Percentiles rank a stretch among this genome's conserved stretches.
Evolutionary conservation across 2,113 vertebrate species (phyloP).

Genomic region (Pongo abelii): DNA sequence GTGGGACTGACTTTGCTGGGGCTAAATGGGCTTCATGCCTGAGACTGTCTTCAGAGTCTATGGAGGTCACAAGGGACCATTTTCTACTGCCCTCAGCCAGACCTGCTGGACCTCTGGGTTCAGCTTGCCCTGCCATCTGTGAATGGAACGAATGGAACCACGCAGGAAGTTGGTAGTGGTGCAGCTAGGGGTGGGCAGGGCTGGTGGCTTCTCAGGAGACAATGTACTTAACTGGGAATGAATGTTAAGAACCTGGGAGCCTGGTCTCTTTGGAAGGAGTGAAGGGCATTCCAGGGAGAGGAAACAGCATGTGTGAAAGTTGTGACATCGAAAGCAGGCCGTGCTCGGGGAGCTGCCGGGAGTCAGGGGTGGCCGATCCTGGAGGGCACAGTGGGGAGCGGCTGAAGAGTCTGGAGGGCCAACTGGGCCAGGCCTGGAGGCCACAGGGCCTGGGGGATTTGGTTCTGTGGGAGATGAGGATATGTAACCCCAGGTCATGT

Average conservation of each 20-base stretch:
- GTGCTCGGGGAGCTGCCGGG: fast-evolving
- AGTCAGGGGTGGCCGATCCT: background rate
- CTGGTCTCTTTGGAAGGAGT: background rate
- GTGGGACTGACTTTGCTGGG: background rate
- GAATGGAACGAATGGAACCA: background rate
- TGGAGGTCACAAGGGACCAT: background rate
- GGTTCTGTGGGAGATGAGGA: background rate
- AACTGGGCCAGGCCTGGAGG: background rate
- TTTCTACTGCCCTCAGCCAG: background rate
- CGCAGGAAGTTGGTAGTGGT: background rate
- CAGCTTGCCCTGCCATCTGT: background rate
- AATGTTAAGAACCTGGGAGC: background rate
- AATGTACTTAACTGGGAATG: background rate
- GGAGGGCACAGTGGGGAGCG: fast-evolving
- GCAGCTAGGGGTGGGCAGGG: too few relatives aligned
- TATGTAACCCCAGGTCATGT: fast-evolving
- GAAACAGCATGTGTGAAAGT: background rate
- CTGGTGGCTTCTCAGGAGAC: background rate
- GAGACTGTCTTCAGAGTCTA: background rate
- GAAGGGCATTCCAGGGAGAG: background rate
- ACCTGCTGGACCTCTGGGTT: background rate
- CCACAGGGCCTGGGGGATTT: background rate
- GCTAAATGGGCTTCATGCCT: background rate
- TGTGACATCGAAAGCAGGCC: background rate
- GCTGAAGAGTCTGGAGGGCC: background rate